Conservation (phyloP, 2,113 vertebrate genomes). For the Mustela lutreola region DNA sequence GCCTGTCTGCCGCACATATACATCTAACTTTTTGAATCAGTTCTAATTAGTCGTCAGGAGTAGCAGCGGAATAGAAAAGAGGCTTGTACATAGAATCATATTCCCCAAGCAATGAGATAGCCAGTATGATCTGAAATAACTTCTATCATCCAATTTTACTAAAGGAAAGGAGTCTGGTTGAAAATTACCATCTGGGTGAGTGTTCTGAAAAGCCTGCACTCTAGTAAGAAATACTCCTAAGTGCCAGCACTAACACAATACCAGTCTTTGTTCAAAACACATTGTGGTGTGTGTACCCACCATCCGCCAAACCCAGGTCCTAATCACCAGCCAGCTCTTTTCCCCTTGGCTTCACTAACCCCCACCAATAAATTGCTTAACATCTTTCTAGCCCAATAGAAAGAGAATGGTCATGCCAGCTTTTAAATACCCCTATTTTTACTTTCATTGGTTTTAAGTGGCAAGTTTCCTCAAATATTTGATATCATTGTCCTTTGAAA, state of each 20-base stretch:
- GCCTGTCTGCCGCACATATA: neutral
- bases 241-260: neutral
- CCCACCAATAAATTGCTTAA: neutral
- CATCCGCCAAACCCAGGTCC: neutral
- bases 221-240: neutral
- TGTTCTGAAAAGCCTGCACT: neutral
- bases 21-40: neutral
- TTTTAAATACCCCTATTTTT: neutral
- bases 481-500: conserved; percentile 16
- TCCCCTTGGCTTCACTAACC: neutral
- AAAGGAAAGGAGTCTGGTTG: neutral
- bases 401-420: neutral
- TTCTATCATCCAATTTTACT: neutral
- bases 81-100: neutral
- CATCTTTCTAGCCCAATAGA: neutral
- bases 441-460: neutral
- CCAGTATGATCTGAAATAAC: conserved; percentile 12
- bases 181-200: neutral
- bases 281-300: neutral
- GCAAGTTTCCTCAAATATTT: neutral
- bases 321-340: neutral
- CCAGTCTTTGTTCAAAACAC: neutral
- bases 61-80: conserved; percentile 2
- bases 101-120: neutral
- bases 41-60: neutral